phyloP scores from a whole-genome alignment of 2,113 vertebrate species.

The Narcine bancroftii region DNA sequence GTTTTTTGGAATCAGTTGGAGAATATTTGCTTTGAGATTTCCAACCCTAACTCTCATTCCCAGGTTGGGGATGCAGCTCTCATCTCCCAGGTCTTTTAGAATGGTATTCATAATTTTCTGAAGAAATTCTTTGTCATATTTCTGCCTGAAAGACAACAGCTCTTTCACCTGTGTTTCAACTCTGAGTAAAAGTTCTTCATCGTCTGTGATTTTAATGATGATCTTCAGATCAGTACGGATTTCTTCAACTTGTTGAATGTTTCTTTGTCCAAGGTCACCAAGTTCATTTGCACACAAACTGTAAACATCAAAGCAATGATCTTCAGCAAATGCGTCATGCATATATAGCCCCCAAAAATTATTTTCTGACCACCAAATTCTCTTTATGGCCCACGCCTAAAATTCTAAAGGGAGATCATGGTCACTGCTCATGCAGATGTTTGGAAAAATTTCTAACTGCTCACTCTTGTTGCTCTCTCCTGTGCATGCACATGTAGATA shows the following conservation, averaged over 20 bases:
- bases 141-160: background rate
- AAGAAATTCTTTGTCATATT: background rate
- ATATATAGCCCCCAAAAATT: background rate
- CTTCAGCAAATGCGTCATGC: background rate
- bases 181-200: slow-evolving; percentile 4
- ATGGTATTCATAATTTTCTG: background rate
- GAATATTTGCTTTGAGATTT: background rate
- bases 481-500: too few species aligned
- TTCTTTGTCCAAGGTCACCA: background rate
- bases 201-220: slow-evolving; percentile 19
- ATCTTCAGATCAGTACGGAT: background rate
- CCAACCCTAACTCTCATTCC: background rate
- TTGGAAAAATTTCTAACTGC: too few species aligned
- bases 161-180: background rate
- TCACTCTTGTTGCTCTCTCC: too few species aligned
- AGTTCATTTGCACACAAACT: slow-evolving; percentile 36
- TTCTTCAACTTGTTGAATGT: background rate
- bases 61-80: background rate
- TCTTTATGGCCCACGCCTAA: background rate
- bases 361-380: background rate
- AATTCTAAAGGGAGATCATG: too few species aligned
- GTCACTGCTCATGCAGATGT: too few species aligned
- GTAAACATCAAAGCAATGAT: background rate
- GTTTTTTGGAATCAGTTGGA: background rate
- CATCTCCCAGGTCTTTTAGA: slow-evolving; percentile 7